Base-by-base conservation (phyloP, 2,113 vertebrate genomes). In the Nibea albiflora region DNA sequence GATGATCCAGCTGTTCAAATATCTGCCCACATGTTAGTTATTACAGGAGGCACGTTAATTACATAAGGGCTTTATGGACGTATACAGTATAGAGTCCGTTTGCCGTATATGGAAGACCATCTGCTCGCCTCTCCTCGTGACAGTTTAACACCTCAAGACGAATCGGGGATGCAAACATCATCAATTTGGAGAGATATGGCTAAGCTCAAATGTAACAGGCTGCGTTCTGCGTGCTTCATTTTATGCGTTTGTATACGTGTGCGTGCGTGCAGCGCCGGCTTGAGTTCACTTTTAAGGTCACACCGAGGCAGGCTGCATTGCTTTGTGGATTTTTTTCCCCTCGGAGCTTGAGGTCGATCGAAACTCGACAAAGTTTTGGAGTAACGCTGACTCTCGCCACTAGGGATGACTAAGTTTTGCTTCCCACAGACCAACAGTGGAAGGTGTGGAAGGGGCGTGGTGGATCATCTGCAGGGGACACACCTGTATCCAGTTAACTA, bases 11-110 rank as follows among this genome's bases (percentile, higher is more conserved):
- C 70, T 80, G 81, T 85, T 79, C 46, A 61, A 84, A 84, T 83
- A 39, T 84, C 67, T 71, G 20, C 26, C 31, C 77, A 89, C 52
- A 66, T 90, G 88, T 42, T 71, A 66, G 81, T 76, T 53, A 85
- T 93, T 86, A 87, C 0, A 53, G 50, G n/a, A 78, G 39, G 72
- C 7, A 82, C 58, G 76, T 60, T 78, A 81, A 78, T 86, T 80
- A 75, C 72, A 60, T 63, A 57, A 81, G 42, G 22, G 39, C 65
- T 39, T 0, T 16, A 15, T 35, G 39, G 47, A 78, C 71, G 31
- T 79, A 26, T 79, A 74, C 19, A 69, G 50, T 67, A 44, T 57
- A 39, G 7, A 68, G 42, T 22, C 15, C 8, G 19, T 47, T 61
- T 58, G 77, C 63, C 74, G 19, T 77, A 69, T 54, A 46, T 68